phyloP scores from a whole-genome alignment of 2,113 vertebrate genomes.

The Collichthys lucidus region DNA sequence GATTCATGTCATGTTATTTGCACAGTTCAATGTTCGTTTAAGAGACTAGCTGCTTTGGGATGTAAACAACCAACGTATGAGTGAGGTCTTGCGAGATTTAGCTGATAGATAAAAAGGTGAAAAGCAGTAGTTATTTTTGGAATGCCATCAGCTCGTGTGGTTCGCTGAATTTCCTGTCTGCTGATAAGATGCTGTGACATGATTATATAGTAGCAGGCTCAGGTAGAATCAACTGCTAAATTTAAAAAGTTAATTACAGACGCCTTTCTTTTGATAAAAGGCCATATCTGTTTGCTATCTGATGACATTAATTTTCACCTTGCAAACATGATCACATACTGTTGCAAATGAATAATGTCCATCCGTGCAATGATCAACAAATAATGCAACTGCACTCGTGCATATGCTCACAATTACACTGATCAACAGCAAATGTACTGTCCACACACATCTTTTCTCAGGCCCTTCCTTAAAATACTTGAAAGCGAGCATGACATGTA shows the following conservation, averaged over 20 bases:
- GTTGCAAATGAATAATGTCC: background rate
- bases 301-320: background rate
- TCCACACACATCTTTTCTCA: conserved; percentile 1
- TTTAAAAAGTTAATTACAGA: background rate
- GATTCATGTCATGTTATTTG: background rate
- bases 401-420: background rate
- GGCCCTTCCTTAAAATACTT: conserved; percentile 15
- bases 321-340: background rate
- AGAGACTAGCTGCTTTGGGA: background rate
- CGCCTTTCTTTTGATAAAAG: background rate
- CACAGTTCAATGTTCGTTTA: background rate
- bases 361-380: background rate
- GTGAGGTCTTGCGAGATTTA: background rate
- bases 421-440: background rate
- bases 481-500: background rate
- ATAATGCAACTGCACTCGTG: background rate
- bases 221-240: background rate
- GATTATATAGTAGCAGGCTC: background rate
- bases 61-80: conserved; percentile 9
- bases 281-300: background rate
- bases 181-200: conserved; percentile 1
- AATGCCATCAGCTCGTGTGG: background rate
- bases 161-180: conserved; percentile 25
- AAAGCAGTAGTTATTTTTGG: conserved; percentile 23
- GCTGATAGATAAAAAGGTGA: background rate